Percentiles rank a stretch among this genome's conserved stretches.
Conservation (phyloP, 37 sponge, comb jelly and placozoan species). For the Amphimedon queenslandica region DNA sequence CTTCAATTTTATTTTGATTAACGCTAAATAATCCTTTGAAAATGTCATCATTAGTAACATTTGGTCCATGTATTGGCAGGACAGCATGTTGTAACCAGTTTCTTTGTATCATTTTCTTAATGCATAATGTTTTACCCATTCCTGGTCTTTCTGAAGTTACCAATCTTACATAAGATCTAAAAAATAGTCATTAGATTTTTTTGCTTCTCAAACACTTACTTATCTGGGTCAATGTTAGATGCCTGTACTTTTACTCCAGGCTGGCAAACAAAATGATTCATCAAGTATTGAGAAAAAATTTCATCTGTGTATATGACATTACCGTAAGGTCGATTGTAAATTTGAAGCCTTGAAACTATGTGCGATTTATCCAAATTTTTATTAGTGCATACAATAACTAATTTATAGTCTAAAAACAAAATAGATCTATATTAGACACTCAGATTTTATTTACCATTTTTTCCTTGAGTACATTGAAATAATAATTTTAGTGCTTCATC, state of each 20-base stretch:
- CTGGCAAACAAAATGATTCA: neutral
- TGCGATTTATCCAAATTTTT: constrained; percentile 40
- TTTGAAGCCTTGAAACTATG: constrained; percentile 34
- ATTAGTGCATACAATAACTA: constrained; percentile 45
- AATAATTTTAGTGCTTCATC: constrained; percentile 18
- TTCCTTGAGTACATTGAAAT: constrained; percentile 26
- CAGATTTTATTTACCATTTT: constrained; percentile 1
- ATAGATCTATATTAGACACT: neutral
- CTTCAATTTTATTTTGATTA: neutral
- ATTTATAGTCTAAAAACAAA: constrained; percentile 24
- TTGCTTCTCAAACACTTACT: neutral
- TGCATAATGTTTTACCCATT: constrained; percentile 72
- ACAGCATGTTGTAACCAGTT: neutral
- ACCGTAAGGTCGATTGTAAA: neutral
- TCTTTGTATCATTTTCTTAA: constrained; percentile 32
- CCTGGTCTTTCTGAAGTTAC: constrained; percentile 58
- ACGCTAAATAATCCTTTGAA: constrained; percentile 8
- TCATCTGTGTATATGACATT: neutral
- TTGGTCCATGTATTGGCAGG: constrained; percentile 59
- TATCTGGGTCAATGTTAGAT: constrained; percentile 27
- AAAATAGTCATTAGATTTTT: neutral
- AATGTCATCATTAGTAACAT: constrained; percentile 33
- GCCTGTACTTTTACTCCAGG: neutral
- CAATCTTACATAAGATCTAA: constrained; percentile 54
- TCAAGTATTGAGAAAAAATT: constrained; percentile 15